A percentile compares a stretch with the other conserved stretches of the same genome.
Conservation (phyloP, 30 jellyfish, hydroid and myxozoan genomes). For the Aurelia coerulea region DNA sequence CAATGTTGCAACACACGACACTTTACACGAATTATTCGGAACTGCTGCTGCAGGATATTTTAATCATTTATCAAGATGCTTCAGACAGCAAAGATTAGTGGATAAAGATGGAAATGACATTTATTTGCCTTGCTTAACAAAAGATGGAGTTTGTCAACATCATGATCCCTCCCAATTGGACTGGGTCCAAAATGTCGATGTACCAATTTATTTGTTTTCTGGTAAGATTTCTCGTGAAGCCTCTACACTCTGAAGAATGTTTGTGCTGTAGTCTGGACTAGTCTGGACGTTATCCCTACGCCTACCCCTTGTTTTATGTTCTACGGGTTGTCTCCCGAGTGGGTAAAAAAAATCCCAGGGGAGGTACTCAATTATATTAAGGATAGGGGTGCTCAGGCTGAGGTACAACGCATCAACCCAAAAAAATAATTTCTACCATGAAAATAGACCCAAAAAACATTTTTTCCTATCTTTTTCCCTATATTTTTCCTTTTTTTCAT, state of each 20-base stretch:
- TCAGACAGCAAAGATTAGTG: conserved; percentile 49
- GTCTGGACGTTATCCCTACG: no score
- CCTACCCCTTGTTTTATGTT: no score
- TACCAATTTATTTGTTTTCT: conserved; percentile 50
- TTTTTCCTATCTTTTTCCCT: no score
- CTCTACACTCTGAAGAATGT: neutral
- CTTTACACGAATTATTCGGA: conserved; percentile 69
- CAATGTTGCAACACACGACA: conserved; percentile 72
- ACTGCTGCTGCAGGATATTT: conserved; percentile 71
- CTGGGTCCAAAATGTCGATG: conserved; percentile 50
- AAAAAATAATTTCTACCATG: no score
- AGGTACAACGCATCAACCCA: no score
- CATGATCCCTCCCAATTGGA: conserved; percentile 26
- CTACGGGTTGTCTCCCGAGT: no score
- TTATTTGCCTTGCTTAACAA: conserved; percentile 61
- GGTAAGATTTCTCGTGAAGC: conserved; percentile 16
- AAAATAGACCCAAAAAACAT: no score
- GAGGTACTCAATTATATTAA: no score
- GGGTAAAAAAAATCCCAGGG: no score
- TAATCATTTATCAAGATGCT: conserved; percentile 53
- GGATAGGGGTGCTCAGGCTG: no score
- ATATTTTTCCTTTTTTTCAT: no score
- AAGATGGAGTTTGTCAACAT: conserved; percentile 15
- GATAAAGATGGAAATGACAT: conserved; percentile 70
- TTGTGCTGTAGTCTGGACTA: no score